Base-by-base conservation (phyloP, 2,888 invertebrate species). In the Pseudanteris insignis region DNA sequence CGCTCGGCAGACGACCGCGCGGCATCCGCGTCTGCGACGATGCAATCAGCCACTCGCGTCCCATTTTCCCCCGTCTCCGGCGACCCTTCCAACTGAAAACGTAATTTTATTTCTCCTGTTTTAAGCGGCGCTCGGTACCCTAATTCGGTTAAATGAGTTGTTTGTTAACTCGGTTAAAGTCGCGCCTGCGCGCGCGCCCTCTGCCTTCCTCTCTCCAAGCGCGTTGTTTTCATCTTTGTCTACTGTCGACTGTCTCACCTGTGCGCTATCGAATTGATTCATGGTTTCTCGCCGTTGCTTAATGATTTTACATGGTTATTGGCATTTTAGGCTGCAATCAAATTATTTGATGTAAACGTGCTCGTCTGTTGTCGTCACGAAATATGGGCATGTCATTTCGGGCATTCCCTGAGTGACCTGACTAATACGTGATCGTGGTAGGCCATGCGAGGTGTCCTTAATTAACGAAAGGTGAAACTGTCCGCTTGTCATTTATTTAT, bases 141-240 rank as follows among this genome's bases (percentile, higher is more conserved):
- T 79, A 76, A 79, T 78, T 77, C 74, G 68, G 76, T 79, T 79
- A 79, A 79, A 78, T 75, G 77, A 79, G 79, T 78, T 79, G 77
- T 77, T 76, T 75, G 76, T 71, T 79, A 77, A 79, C 76, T 76
- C 68, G 69, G 72, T 78, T 79, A 79, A 73, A 75, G 72, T 72
- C 70, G 70, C 65, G 69, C 72, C 69, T 71, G 68, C 66, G 65
- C 55, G 28, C 43, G 21, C 34, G 34, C 18, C 5, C 43, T 33
- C 41, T 41, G 7, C 18, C n/a, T 21, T 28, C 14, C 43, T 46
- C 55, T 29, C 48, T 26, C 30, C 25, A 40, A 36, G n/a, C n/a
- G n/a, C n/a, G n/a, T n/a, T n/a, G n/a, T n/a, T n/a, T n/a, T n/a
- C n/a, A n/a, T 44, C 24, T 26, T 21, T 36, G 12, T n/a, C n/a